Evolutionary conservation across 92 coral and sea anemone genomes (phyloP).

Genomic region (Virgularia gustaviana): DNA sequence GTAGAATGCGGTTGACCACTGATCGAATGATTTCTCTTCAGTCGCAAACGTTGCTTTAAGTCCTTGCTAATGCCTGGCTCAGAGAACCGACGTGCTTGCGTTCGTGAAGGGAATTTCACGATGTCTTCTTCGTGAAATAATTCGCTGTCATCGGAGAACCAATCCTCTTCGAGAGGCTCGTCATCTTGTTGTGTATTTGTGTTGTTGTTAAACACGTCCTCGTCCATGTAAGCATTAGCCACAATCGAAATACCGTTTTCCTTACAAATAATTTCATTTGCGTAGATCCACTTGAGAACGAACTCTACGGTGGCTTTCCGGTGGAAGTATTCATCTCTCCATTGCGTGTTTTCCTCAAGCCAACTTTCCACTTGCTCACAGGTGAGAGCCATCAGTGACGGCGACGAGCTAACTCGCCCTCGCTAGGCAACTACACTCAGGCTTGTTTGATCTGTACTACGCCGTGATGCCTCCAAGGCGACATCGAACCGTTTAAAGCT

Average conservation of each 20-base stretch:
- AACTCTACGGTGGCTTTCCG: conserved; percentile 83
- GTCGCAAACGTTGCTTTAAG: background rate
- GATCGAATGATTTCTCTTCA: conserved; percentile 8
- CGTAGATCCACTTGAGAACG: conserved; percentile 83
- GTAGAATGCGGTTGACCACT: conserved; percentile 3
- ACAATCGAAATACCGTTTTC: conserved; percentile 46
- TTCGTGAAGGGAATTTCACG: conserved; percentile 4
- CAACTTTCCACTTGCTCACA: conserved; percentile 91
- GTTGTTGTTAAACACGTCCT: conserved; percentile 26
- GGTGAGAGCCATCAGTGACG: conserved; percentile 76
- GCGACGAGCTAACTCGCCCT: background rate
- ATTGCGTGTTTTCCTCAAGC: conserved; percentile 80
- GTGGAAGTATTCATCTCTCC: conserved; percentile 85
- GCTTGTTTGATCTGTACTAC: too few species aligned
- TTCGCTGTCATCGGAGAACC: background rate
- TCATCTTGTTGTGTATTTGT: background rate
- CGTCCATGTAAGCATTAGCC: conserved; percentile 44
- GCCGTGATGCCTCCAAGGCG: too few species aligned
- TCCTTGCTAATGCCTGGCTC: conserved; percentile 30
- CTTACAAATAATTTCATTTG: conserved; percentile 52
- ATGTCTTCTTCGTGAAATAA: background rate
- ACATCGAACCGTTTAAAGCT: conserved; percentile 30
- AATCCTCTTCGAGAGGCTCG: background rate
- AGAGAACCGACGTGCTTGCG: conserved; percentile 26
- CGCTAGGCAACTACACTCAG: too few species aligned